Base-by-base conservation (phyloP, 2,888 invertebrate genomes). In the Heliconius aoede region DNA sequence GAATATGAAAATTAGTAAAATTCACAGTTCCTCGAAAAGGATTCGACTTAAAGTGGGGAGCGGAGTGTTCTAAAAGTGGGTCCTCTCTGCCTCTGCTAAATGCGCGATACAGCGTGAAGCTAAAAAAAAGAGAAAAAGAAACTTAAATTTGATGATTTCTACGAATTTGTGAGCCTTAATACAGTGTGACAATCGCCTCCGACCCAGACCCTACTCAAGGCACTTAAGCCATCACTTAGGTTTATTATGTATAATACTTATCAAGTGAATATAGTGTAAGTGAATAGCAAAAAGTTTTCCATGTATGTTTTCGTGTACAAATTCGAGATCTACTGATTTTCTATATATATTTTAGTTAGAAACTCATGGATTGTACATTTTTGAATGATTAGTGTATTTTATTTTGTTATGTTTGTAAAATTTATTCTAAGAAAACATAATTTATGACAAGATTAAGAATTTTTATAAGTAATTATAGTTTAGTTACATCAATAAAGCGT, bases 241-340 rank as follows among this genome's bases (percentile, higher is more conserved):
- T 36, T 40, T 40, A 36, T 24, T 61, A 72, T 72, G 21, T 71
- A 60, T 28, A 60, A 60, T 60, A 26, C 72, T 72, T 58, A 72
- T 61, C 60, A 72, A 60, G 69, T 68, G 1, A 32, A 32, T 32
- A 51, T 71, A 58, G 1, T 58, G 72, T 72, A 58, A 72, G 58
- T 60, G 60, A 60, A 60, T 36, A 72, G 60, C 36, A 60, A 72
- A 72, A 72, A 72, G 72, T 36, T 72, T 72, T 72, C 58, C 32
- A 72, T 60, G 72, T 72, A 72, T 60, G 13, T 72, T 72, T 72
- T 72, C 28, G 28, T 60, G 72, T 72, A 72, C 18, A 40, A 60
- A 55, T 30, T 13, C 13, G 30, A 11, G 40, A 72, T 26, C 30
- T 60, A 11, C 40, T 60, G 8, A 26, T 58, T 32, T 26, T 32